Base-by-base conservation (phyloP, 2,888 invertebrate species). In the Protodeltote pygarga region DNA sequence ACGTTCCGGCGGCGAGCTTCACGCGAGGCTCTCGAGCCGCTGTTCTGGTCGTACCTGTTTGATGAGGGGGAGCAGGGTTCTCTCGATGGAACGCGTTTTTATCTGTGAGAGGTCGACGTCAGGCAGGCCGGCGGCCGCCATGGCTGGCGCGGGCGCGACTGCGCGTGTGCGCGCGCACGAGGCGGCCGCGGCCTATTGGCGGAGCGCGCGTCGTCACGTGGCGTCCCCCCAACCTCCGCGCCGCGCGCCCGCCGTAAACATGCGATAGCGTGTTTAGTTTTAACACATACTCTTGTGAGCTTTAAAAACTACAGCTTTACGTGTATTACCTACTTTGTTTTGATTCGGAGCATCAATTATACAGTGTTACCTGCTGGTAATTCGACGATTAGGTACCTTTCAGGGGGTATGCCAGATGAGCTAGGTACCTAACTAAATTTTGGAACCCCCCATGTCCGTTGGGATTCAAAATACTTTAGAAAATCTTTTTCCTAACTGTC, bases 1-100 rank as follows among this genome's bases (percentile, higher is more conserved):
- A 41, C 49, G 40, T 31, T 27, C 25, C 10, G 35, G 28, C 29
- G 14, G 14, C 17, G 27, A n/a, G 27, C 10, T 29, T 21, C 13
- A 25, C 42, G 51, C 37, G 29, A 45, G 31, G 60, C 59, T 46
- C 55, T 42, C 44, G 51, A 49, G 50, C 61, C 57, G 68, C 74
- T 76, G 76, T 71, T 74, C 71, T 47, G 60, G 52, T 65, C 68
- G 76, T 95, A 98, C 98, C 97, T 98, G 98, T 91, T 97, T 97
- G 82, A 98, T 96, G 88, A 98, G 95, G 75, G 98, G 98, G 84
- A 98, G 95, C 78, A 98, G 94, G 74, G 97, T 97, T 93, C 96
- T 96, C 93, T 98, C 98, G 92, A 98, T 96, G 91, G 97, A 97
- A 94, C 96, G 96, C 79, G 97, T 98, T 92, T 96, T 96, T 86